Conservation (phyloP, 2,888 invertebrate species). For the Galeruca laticollis region DNA sequence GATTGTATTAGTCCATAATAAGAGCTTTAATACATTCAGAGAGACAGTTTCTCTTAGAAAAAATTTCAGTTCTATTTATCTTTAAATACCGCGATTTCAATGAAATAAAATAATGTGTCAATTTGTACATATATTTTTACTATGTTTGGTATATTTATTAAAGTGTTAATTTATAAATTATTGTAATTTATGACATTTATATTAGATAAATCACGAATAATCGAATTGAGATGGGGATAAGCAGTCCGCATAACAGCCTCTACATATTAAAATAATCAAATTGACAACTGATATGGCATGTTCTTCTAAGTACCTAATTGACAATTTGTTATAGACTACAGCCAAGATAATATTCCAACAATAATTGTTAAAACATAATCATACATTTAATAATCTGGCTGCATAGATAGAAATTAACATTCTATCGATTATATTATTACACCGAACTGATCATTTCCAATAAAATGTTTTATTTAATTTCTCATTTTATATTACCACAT, state of each 20-base stretch:
- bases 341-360: conserved; percentile 55
- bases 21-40: too few species aligned
- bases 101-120: too few species aligned
- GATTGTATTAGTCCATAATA: too few species aligned
- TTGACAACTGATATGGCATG: conserved; percentile 66
- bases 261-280: conserved; percentile 63
- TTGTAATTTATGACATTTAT: too few species aligned
- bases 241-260: conserved; percentile 65
- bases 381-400: conserved; percentile 51
- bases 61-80: too few species aligned
- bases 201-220: neutral
- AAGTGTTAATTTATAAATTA: too few species aligned
- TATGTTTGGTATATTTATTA: too few species aligned
- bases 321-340: conserved; percentile 62
- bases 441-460: neutral
- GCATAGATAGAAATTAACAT: conserved; percentile 42
- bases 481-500: too few species aligned
- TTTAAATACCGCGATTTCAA: too few species aligned
- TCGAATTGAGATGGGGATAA: conserved; percentile 38
- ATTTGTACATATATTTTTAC: too few species aligned
- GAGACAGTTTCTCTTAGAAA: too few species aligned
- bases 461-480: too few species aligned
- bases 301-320: conserved; percentile 64
- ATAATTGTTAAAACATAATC: conserved; percentile 67
- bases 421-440: neutral